Base-by-base conservation (phyloP, 2,797 vertebrate genomes). In the Etheostoma perlongum region DNA sequence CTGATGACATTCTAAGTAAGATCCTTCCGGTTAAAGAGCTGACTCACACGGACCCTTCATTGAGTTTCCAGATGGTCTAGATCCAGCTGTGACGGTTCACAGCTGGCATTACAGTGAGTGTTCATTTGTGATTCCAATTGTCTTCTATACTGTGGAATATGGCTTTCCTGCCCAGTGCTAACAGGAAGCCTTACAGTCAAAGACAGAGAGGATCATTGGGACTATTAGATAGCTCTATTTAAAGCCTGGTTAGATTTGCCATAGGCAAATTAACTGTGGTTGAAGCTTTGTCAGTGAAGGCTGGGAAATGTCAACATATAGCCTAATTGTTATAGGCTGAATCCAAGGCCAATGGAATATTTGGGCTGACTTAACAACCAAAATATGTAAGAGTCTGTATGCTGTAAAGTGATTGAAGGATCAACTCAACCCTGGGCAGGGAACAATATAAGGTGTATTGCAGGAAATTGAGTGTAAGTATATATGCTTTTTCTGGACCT, bases 11-110 rank as follows among this genome's bases (percentile, higher is more conserved):
- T 30, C 30, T n/a, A 81, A 65, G 23, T 16, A 27, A 78, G 74
- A 47, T 27, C 19, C 46, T 73, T 74, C 64, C 21, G 13, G 55
- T 68, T 51, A 54, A 58, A 55, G 63, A 21, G 65, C 65, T 78
- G 70, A 89, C 8, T 84, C 77, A 85, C 10, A 48, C 44, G 33
- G 36, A 36, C 47, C 27, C 19, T 52, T n/a, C 0, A 40, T 13
- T 55, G 57, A 42, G 36, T 51, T 65, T 74, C 57, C 6, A 64
- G 33, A 67, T 49, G 5, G 57, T 36, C 65, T 15, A 15, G 15
- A 66, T 72, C 62, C 57, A 74, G 60, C 42, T 30, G 66, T 52
- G 53, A 48, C 67, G 44, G 40, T 46, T 73, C 21, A 58, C 79
- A 76, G 67, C 73, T 82, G 70, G 15, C 23, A 19, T 57, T 23